Base-by-base conservation (phyloP, 2,113 vertebrate species). In the Brachyistius frenatus region DNA sequence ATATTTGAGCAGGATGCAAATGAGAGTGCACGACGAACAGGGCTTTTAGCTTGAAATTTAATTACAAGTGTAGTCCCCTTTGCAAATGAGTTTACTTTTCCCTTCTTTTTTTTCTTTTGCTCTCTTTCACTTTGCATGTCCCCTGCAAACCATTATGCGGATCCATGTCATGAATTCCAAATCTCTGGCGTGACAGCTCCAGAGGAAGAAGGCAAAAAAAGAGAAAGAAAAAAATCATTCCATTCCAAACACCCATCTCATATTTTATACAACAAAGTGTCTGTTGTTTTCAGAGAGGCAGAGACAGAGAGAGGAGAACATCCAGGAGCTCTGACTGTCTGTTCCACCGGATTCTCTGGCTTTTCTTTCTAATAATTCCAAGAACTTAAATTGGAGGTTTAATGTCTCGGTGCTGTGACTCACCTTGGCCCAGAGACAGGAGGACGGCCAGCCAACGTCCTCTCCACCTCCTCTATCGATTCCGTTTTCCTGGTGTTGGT, bases 41-140 rank as follows among this genome's bases (percentile, higher is more conserved):
- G 80, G 91, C 92, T 93, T 93, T 94, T 93, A 94, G 91, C 90
- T 83, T 86, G 90, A 90, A 88, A 91, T 90, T 91, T 92, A 94
- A 94, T 94, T 93, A 92, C 83, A 89, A 89, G 81, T 86, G 76
- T 78, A 84, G 86, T 83, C 81, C 78, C 78, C 74, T 78, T 90
- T 89, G 88, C 88, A 93, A 94, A 94, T 91, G 80, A 92, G 80
- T 89, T 92, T 89, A 84, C 87, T 85, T 89, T 86, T 71, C 81
- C 66, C 74, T 49, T 65, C n/a, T 74, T 84, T 71, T 84, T 83
- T 74, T 47, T 10, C 41, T 62, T 52, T 77, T 87, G 73, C 74
- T 84, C 66, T 36, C 41, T 73, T 83, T 86, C 72, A 83, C 74
- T 86, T 73, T 61, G 36, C 73, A 66, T 84, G 66, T 82, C 76